Conservation (phyloP, 2,888 invertebrate genomes). For the Pherbina coryleti region DNA sequence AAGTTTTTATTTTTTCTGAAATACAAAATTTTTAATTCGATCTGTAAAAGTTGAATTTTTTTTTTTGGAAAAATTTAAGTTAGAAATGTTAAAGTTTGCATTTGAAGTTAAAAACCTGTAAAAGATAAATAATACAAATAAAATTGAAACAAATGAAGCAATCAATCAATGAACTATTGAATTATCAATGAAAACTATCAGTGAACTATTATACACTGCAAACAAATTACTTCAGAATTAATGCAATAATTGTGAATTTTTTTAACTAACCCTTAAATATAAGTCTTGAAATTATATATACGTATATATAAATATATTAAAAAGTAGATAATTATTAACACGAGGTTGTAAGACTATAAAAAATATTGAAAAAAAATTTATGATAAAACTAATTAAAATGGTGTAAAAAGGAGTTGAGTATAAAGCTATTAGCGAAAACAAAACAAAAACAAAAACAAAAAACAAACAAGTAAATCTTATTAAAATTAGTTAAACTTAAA, state of each 20-base stretch:
- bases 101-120: no score
- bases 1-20: no score
- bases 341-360: conserved; percentile 43
- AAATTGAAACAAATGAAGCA: conserved; percentile 15
- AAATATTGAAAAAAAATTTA: not conserved
- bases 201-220: not conserved
- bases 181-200: no score
- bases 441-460: not conserved
- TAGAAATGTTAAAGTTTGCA: no score
- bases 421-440: not conserved
- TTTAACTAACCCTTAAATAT: not conserved
- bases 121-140: not conserved
- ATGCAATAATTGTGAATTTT: conserved; percentile 27
- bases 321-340: conserved; percentile 27
- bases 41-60: no score
- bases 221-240: conserved; percentile 27
- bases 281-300: conserved; percentile 21
- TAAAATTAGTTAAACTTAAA: not conserved
- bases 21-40: no score
- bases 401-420: not conserved
- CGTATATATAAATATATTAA: conserved; percentile 29
- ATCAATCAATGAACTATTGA: conserved; percentile 17
- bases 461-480: not conserved
- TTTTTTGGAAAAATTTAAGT: no score
- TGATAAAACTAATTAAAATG: not conserved